Conservation (phyloP, 2,797 vertebrate genomes). For the Tenualosa ilisha region DNA sequence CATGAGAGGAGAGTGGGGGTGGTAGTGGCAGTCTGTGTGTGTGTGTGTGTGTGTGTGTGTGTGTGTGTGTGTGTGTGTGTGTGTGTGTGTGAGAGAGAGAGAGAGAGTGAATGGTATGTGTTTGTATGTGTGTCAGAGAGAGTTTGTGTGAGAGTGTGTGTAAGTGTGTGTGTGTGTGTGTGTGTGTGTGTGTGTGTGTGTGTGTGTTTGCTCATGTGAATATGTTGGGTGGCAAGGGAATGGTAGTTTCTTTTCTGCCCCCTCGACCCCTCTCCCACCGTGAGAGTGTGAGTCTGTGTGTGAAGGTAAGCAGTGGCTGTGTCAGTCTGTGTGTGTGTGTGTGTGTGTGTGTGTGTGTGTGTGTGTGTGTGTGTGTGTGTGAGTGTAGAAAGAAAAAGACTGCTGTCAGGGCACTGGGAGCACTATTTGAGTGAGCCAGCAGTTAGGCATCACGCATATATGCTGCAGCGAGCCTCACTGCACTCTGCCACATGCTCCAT, state of each 20-base stretch:
- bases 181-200: background rate
- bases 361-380: background rate
- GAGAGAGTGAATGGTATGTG: background rate
- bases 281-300: background rate
- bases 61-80: slow-evolving; percentile 1
- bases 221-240: no score
- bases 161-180: background rate
- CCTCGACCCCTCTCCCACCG: no score
- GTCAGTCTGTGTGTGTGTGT: background rate
- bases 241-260: no score
- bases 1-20: slow-evolving; percentile 31
- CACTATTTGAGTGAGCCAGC: slow-evolving; percentile 56
- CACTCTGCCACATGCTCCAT: slow-evolving; percentile 57
- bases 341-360: background rate
- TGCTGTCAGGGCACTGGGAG: slow-evolving; percentile 49
- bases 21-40: background rate
- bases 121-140: background rate
- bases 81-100: background rate
- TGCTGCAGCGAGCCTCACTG: slow-evolving; percentile 28
- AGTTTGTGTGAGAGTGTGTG: background rate
- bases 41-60: slow-evolving; percentile 16
- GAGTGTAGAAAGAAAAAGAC: slow-evolving; percentile 25
- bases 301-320: background rate
- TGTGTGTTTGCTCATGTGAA: background rate
- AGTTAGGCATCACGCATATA: slow-evolving; percentile 47